Base-by-base conservation (phyloP, 2,888 invertebrate genomes). In the Trachelus troglodyta region DNA sequence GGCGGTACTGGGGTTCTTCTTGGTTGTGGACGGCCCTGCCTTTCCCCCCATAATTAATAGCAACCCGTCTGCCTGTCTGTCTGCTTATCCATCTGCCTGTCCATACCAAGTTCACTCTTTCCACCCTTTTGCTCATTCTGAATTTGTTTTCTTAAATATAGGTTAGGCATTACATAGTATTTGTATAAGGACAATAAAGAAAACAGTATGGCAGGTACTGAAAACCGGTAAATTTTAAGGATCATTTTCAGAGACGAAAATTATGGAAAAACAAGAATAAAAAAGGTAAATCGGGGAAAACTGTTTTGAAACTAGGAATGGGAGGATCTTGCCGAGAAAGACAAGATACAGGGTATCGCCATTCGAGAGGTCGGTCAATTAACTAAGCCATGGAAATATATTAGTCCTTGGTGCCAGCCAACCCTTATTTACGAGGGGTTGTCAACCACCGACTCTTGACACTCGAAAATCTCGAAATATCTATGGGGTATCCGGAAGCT, bases 401-500 rank as follows among this genome's bases (percentile, higher is more conserved):
- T 87, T 88, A 84, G 85, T 85, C 84, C 79, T 84, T 77, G 81
- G 80, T 83, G 34, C 12, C 83, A 80, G 79, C 75, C 80, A 84
- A 78, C 83, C 81, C 83, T 87, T 86, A 89, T 88, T 89, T 87
- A 89, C 88, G 87, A 87, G 86, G 84, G 85, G 85, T 84, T 84
- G 71, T 69, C 75, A 74, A 35, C 82, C 81, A 79, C 75, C 76
- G 81, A 81, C 82, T 82, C 82, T 81, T 84, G 83, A 83, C 84
- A 79, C 81, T 75, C 71, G 81, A 83, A 89, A 89, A 90, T 87
- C 75, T 75, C 83, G 84, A 84, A 81, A 84, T 84, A 91, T 90
- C 89, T 90, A 84, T 82, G 71, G 82, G 86, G 88, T 86, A 90
- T 91, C 91, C 91, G 91, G 90, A 91, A 91, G 90, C 88, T 89